Evolutionary conservation across 2,888 invertebrate species (phyloP), one percentile per base, ranked within the genome.

Genomic region (Camptogramma bilineatum): DNA sequence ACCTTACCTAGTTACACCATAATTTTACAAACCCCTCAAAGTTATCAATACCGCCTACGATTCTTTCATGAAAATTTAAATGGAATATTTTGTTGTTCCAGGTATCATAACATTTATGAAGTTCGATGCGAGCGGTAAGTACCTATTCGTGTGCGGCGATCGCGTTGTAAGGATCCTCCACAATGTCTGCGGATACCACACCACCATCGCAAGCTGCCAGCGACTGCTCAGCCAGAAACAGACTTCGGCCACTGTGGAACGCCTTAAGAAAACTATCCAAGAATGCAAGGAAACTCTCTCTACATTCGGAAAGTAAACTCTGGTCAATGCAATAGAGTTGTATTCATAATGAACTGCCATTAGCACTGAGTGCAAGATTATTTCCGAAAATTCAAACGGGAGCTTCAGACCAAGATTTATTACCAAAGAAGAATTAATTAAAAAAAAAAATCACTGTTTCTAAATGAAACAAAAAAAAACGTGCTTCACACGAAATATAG

Each of bases 111-210:
- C 94, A 53, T 92, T 94, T 66, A 86, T 98, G 75, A 86, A 94
- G 68, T 98, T 98, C 82, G 97, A 97, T 81, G 94, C 96, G 3
- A 94, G 95, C 66, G 96, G 96, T 19, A 95, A 96, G 79, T 96
- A 95, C 79, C 79, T 98, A 48, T 93, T 96, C 71, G 95, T 95
- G 0, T 94, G 96, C 60, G 97, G 97, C 13, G 97, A 97, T 73
- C 95, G 95, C 70, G 95, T 95, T 52, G 95, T 98, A 10, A 94
- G 96, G 46, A 94, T 98, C 56, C 95, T 98, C 77, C 96, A 96
- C 83, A 98, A 98, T 62, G 92, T 92, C 9, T 91, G 91, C 82
- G 92, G 92, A 0, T 90, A 88, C 72, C 76, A 77, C 74, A 92
- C 92, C 1, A 88, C 85, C 44, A 88, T 89, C 62, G 83, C 75